Evolutionary conservation across 2,113 vertebrate species (phyloP).

Genomic region (Sylvia atricapilla): DNA sequence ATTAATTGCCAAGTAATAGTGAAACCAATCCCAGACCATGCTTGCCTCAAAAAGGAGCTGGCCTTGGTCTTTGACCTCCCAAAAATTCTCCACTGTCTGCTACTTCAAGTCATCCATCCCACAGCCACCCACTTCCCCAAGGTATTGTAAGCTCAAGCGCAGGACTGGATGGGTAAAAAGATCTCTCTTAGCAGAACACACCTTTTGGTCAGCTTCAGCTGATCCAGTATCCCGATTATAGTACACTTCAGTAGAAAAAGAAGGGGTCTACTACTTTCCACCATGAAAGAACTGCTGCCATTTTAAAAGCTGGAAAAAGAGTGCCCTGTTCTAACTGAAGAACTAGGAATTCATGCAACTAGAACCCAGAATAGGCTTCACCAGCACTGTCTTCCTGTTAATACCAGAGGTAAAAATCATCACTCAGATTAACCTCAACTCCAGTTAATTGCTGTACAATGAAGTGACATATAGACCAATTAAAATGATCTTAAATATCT

Average conservation of each 20-base stretch:
- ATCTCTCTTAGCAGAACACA: background rate
- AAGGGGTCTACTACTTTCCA: background rate
- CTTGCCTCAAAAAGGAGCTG: background rate
- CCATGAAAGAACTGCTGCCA: background rate
- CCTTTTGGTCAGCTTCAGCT: background rate
- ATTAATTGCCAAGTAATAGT: background rate
- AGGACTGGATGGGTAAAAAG: background rate
- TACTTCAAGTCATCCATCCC: background rate
- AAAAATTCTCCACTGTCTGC: background rate
- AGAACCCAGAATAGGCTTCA: background rate
- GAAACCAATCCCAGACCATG: background rate
- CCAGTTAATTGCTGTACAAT: background rate
- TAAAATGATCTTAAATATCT: background rate
- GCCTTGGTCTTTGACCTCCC: background rate
- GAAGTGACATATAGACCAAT: background rate
- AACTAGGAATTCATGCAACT: background rate
- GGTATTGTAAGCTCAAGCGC: rapidly evolving
- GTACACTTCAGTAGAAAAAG: background rate
- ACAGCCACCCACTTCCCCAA: background rate
- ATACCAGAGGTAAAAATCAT: background rate
- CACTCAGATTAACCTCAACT: background rate
- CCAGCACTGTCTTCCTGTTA: background rate
- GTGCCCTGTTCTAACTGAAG: background rate
- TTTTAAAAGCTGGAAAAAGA: background rate
- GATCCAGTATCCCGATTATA: background rate